A percentile compares a stretch with the other conserved stretches of the same genome.
Evolutionary conservation across 1,140 invertebrate genomes (phyloP).

Genomic region (Psix sp.): DNA sequence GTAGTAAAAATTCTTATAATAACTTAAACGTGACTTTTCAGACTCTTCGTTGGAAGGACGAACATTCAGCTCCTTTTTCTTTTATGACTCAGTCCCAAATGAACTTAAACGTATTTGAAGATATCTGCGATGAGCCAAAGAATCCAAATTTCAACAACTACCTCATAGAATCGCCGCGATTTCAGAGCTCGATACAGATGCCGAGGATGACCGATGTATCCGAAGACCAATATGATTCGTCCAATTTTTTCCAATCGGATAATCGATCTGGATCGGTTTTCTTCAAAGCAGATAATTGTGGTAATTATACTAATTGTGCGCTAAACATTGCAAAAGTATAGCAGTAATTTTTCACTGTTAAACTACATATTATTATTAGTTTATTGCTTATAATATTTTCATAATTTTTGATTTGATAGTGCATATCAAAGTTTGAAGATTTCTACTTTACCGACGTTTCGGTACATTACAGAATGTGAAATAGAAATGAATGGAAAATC

Average conservation of each 20-base stretch:
- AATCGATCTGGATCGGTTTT: constrained; percentile 65
- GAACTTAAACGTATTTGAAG: constrained; percentile 79
- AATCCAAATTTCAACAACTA: constrained; percentile 34
- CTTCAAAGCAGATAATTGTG: constrained; percentile 65
- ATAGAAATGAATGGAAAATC: too few species aligned
- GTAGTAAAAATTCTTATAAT: background rate
- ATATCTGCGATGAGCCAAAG: constrained; percentile 25
- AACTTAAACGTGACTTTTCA: constrained; percentile 35
- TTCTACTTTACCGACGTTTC: too few species aligned
- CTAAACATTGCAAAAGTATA: too few species aligned
- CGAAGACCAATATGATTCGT: constrained; percentile 66
- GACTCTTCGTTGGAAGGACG: constrained; percentile 81
- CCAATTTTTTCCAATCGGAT: constrained; percentile 69
- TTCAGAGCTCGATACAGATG: constrained; percentile 64
- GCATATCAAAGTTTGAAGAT: too few species aligned
- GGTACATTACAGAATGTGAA: too few species aligned
- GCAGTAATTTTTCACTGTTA: too few species aligned
- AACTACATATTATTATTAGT: too few species aligned
- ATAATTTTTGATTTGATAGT: too few species aligned
- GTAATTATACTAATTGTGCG: too few species aligned
- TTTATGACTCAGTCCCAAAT: constrained; percentile 88
- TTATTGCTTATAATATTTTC: too few species aligned
- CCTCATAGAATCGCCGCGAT: constrained; percentile 62
- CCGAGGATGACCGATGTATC: constrained; percentile 63
- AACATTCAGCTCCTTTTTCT: constrained; percentile 87